phyloP scores from a whole-genome alignment of 2,113 vertebrate species.

The Donacobius atricapilla region DNA sequence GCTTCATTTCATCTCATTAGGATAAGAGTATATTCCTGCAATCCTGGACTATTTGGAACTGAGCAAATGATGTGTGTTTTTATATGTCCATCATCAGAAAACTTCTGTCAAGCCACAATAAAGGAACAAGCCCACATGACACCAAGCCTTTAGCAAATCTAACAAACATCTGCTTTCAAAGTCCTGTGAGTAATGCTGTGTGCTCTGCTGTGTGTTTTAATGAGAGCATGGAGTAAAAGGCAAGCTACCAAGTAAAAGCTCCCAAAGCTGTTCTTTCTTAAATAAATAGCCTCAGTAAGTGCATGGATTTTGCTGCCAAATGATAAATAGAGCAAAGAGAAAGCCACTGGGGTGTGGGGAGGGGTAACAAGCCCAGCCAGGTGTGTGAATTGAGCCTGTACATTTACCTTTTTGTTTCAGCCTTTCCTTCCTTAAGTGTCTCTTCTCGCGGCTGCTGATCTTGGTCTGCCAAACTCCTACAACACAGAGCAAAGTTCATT shows the following conservation, averaged over 20 bases:
- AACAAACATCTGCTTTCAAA: not conserved
- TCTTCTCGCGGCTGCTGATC: conserved; percentile 67
- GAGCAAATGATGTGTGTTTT: not conserved
- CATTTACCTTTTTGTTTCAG: conserved; percentile 64
- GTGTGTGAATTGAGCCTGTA: not conserved
- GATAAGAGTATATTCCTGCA: not conserved
- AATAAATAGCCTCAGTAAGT: not conserved
- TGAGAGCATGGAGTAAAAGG: not conserved
- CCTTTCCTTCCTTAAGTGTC: conserved; percentile 62
- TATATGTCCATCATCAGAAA: not conserved
- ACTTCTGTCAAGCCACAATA: not conserved
- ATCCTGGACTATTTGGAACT: not conserved
- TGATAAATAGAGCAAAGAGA: not conserved
- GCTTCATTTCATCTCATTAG: not conserved
- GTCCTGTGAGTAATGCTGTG: not conserved
- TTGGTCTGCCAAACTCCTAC: conserved; percentile 67
- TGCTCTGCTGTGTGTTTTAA: not conserved
- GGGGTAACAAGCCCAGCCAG: not conserved
- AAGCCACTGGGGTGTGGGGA: not conserved
- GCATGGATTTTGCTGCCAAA: not conserved
- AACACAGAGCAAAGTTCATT: conserved; percentile 3
- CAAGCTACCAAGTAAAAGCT: not conserved
- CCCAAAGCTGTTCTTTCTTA: not conserved
- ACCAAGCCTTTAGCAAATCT: not conserved
- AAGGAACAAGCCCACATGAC: not conserved